These are phyloP conservation scores for Florisuga fusca DNA, from an alignment of 2,797 vertebrate genomes.

Conservation along the genomic window DNA sequence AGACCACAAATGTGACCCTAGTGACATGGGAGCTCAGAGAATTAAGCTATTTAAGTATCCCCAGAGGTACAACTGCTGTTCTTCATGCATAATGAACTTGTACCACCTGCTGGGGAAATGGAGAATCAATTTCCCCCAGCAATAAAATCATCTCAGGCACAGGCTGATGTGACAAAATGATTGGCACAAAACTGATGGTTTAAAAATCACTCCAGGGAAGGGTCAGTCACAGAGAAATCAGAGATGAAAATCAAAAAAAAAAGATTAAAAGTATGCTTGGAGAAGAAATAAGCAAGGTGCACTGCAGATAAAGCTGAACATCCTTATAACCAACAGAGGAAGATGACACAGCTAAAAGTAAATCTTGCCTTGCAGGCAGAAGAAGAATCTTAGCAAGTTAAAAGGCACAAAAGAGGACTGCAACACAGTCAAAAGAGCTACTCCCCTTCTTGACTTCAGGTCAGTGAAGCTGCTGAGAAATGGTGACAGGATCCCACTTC, in stretches of 20 bases:
- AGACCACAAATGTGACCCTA: background rate
- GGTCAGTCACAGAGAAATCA: background rate
- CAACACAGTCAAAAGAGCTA: background rate
- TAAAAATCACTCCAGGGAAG: background rate
- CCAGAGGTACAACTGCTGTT: background rate
- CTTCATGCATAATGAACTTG: conserved; percentile 2
- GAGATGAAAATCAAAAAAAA: background rate
- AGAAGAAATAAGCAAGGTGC: conserved; percentile 29
- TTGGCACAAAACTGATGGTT: background rate
- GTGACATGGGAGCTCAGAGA: background rate
- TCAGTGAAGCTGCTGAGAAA: background rate
- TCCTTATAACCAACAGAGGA: background rate
- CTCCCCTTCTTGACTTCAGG: background rate
- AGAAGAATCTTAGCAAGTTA: background rate
- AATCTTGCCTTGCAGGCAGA: background rate
- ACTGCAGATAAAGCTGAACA: background rate
- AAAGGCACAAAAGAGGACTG: background rate
- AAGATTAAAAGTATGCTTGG: background rate
- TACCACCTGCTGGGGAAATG: conserved; percentile 14
- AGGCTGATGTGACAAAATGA: background rate
- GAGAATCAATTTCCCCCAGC: conserved; percentile 4
- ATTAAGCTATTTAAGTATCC: background rate
- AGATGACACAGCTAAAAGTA: background rate
- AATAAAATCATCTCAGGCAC: background rate
- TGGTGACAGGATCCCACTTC: background rate